phyloP scores from a whole-genome alignment of 2,888 invertebrate species.

The Tetramorium bicarinatum region DNA sequence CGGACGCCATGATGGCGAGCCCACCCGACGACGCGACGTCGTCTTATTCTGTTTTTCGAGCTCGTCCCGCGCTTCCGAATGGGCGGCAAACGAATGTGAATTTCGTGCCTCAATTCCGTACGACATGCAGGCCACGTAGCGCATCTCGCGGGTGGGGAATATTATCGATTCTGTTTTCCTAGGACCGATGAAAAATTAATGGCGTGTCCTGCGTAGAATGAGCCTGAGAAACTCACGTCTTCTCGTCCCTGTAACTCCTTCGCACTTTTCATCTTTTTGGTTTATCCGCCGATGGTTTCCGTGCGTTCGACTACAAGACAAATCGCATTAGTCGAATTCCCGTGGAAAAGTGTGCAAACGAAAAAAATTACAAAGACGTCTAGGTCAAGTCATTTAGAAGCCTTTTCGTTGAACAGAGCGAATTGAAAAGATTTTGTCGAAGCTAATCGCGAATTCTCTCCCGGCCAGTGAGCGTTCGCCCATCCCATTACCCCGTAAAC shows the following conservation, averaged over 20 bases:
- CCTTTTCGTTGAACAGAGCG: conserved; percentile 4
- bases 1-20: conserved; percentile 35
- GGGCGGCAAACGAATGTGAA: conserved; percentile 63
- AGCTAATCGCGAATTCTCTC: conserved; percentile 55
- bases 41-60: conserved; percentile 44
- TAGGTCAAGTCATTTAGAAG: conserved; percentile 34
- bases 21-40: conserved; percentile 4
- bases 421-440: conserved; percentile 25
- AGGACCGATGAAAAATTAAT: conserved; percentile 80
- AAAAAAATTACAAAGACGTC: conserved; percentile 25
- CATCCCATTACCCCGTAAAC: conserved; percentile 63
- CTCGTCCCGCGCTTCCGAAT: conserved; percentile 20
- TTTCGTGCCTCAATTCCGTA: conserved; percentile 65
- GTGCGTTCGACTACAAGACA: conserved; percentile 54
- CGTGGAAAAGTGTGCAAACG: background rate
- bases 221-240: conserved; percentile 45
- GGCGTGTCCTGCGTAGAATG: conserved; percentile 51
- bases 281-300: conserved; percentile 40
- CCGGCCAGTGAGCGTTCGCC: conserved; percentile 43
- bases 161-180: conserved; percentile 82
- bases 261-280: background rate
- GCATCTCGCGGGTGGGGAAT: conserved; percentile 68
- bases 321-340: conserved; percentile 60
- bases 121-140: conserved; percentile 76
- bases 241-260: background rate